A percentile compares a stretch with the other conserved stretches of the same genome.
Evolutionary conservation across 2,113 vertebrate genomes (phyloP).

Genomic region (Chiloscyllium plagiosum): DNA sequence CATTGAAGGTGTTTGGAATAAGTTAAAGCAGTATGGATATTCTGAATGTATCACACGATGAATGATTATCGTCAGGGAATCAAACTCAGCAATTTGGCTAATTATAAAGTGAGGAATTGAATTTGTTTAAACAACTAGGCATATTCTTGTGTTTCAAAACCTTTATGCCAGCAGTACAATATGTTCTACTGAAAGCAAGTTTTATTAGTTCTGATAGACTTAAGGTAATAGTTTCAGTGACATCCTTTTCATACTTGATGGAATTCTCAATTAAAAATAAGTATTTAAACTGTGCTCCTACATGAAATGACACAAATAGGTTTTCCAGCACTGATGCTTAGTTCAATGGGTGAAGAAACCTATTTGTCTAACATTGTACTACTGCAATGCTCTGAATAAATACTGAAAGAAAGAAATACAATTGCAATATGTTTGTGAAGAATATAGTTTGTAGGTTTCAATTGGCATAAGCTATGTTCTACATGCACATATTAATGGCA

Average conservation of each 20-base stretch:
- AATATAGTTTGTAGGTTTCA: constrained; percentile 5
- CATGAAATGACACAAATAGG: constrained; percentile 3
- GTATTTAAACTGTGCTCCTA: neutral
- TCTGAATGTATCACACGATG: neutral
- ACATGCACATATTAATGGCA: neutral
- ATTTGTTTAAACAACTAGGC: neutral
- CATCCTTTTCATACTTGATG: constrained; percentile 30
- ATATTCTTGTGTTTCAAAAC: neutral
- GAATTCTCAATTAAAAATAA: constrained; percentile 33
- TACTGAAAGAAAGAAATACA: neutral
- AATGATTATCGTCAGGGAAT: neutral
- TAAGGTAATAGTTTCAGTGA: constrained; percentile 20
- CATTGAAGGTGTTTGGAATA: neutral
- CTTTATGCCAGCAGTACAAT: neutral
- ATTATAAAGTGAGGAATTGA: neutral
- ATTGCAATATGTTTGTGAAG: neutral
- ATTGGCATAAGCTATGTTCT: constrained; percentile 4
- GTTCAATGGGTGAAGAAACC: constrained; percentile 8
- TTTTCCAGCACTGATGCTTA: constrained; percentile 6
- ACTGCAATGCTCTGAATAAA: constrained; percentile 31
- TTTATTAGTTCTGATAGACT: constrained; percentile 10
- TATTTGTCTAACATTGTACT: constrained; percentile 1
- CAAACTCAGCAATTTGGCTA: constrained; percentile 13
- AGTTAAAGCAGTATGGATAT: neutral
- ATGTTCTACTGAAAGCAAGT: neutral